A percentile compares a stretch with the other conserved stretches of the same genome.
These are phyloP conservation scores for Calidris pygmaea DNA, from an alignment of 2,113 vertebrate species.

Conservation along the genomic window DNA sequence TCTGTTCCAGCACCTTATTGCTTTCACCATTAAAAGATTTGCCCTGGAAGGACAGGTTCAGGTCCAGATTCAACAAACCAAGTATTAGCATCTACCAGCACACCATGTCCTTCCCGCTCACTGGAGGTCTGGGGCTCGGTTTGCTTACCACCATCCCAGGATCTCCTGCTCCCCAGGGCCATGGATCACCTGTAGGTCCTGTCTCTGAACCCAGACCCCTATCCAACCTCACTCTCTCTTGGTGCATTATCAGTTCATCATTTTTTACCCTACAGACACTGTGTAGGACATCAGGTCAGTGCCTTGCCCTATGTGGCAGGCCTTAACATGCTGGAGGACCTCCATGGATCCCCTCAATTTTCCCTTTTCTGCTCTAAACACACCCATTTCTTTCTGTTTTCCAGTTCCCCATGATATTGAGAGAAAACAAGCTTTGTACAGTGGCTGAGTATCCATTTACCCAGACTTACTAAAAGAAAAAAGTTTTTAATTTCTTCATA, in stretches of 20 bases:
- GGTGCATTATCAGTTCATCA: background rate
- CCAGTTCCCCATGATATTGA: fast-evolving
- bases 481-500: background rate
- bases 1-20: background rate
- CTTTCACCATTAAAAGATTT: background rate
- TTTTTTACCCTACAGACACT: background rate
- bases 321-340: background rate
- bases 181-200: background rate
- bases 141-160: background rate
- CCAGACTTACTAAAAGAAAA: background rate
- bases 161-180: background rate
- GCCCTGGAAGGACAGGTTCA: background rate
- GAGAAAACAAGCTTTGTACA: background rate
- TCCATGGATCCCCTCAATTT: background rate
- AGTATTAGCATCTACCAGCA: background rate
- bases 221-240: background rate
- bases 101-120: background rate
- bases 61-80: background rate
- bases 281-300: background rate
- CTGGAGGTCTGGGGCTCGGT: background rate
- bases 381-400: background rate
- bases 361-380: background rate
- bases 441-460: background rate
- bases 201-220: background rate
- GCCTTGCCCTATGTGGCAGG: background rate